Conservation (phyloP, 2,113 vertebrate species). For the cattle (Bos taurus) region DNA sequence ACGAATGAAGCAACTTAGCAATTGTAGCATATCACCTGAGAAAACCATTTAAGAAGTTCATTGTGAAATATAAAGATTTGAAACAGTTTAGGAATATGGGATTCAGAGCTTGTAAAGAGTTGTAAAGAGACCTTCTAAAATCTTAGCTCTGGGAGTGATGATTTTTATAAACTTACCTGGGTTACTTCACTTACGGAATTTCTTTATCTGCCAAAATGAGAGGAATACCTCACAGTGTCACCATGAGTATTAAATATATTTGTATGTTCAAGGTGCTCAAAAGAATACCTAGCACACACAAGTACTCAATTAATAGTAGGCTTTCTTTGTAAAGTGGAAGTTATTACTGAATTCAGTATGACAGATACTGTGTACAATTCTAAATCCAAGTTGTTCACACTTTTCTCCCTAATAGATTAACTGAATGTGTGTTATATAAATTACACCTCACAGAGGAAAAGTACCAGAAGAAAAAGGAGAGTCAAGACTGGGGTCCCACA, state of each 20-base stretch:
- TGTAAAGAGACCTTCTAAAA: conserved; percentile 4
- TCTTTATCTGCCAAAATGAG: not conserved
- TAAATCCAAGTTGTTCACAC: not conserved
- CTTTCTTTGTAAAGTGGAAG: not conserved
- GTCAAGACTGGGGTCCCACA: not conserved
- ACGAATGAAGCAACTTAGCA: not conserved
- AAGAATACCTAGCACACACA: not conserved
- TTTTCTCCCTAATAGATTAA: not conserved
- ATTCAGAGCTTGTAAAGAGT: not conserved
- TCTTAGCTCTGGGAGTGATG: not conserved
- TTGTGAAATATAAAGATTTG: not conserved
- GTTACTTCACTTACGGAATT: not conserved
- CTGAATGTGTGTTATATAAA: not conserved
- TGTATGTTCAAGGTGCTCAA: not conserved
- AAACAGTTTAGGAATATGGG: not conserved
- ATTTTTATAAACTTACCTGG: not conserved
- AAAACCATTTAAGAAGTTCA: not conserved
- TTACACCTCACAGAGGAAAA: not conserved
- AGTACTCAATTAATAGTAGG: not conserved
- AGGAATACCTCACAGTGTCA: not conserved
- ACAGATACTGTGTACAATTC: not conserved
- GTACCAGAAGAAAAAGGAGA: not conserved
- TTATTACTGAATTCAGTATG: not conserved
- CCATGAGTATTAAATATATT: not conserved
- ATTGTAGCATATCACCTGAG: not conserved